Evolutionary conservation across 2,797 vertebrate species (phyloP).

Genomic region (Gallirallus australis): DNA sequence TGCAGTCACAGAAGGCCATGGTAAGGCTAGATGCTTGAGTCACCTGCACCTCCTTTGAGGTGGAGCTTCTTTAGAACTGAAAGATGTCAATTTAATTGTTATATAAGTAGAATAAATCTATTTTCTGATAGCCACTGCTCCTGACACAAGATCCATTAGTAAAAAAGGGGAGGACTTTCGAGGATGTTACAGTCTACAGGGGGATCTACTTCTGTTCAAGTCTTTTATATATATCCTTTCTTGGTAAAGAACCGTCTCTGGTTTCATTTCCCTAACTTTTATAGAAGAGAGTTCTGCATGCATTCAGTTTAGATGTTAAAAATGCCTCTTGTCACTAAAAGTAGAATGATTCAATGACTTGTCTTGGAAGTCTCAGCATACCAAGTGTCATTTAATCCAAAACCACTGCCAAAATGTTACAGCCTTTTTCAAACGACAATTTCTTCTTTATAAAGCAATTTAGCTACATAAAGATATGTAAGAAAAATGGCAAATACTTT

Average conservation of each 20-base stretch:
- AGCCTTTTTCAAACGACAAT: background rate
- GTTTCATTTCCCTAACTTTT: background rate
- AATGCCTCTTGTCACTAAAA: background rate
- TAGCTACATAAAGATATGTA: background rate
- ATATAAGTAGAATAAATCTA: background rate
- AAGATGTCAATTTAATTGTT: background rate
- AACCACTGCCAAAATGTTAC: background rate
- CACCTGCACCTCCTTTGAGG: slow-evolving; percentile 27
- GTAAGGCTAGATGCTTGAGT: slow-evolving; percentile 63
- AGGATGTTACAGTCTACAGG: background rate
- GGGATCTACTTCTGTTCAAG: background rate
- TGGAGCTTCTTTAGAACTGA: background rate
- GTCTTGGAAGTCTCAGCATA: background rate
- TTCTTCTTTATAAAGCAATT: background rate
- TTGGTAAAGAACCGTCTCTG: background rate
- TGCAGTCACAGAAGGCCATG: slow-evolving; percentile 48
- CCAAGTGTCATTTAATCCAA: background rate
- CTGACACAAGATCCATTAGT: background rate
- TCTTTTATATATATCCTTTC: background rate
- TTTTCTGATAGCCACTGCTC: background rate
- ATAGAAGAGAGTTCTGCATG: background rate
- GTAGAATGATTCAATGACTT: background rate
- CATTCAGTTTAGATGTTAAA: background rate
- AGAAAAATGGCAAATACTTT: background rate
- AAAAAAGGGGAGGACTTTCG: background rate